These are phyloP conservation scores for Osmerus mordax DNA, from an alignment of 2,113 vertebrate species.

Conservation along the genomic window DNA sequence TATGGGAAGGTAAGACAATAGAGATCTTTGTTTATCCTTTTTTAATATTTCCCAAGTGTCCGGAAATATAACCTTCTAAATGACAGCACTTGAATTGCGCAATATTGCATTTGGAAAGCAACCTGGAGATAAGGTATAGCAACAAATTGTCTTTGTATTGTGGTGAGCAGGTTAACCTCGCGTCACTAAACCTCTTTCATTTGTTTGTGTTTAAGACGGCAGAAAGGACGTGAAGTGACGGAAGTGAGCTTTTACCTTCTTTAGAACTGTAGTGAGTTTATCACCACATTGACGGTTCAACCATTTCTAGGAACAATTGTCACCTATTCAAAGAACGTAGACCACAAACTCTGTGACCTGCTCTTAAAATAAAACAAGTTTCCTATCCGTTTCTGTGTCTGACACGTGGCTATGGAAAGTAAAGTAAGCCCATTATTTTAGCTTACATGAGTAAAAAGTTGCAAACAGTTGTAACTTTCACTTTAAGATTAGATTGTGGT, in stretches of 20 bases:
- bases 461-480: background rate
- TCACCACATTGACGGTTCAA: slow-evolving; percentile 20
- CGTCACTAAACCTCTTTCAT: slow-evolving; percentile 30
- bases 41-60: no score
- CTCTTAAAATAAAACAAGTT: slow-evolving; percentile 48
- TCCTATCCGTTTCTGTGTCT: slow-evolving; percentile 29
- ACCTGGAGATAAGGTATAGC: background rate
- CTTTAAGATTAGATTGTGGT: no score
- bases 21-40: no score
- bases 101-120: no score
- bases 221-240: background rate
- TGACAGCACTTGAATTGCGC: no score
- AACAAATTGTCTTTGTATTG: slow-evolving; percentile 23
- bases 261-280: slow-evolving; percentile 3
- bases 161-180: slow-evolving; percentile 36
- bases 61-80: no score
- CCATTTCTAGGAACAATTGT: slow-evolving; percentile 54
- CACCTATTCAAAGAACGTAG: slow-evolving; percentile 43
- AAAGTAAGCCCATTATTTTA: background rate
- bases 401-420: background rate
- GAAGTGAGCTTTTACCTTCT: slow-evolving; percentile 16
- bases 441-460: background rate
- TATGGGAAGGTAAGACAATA: no score
- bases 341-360: slow-evolving; percentile 20
- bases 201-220: slow-evolving; percentile 1